Evolutionary conservation across 2,113 vertebrate species (phyloP).

Genomic region (Gasterosteus nipponicus): DNA sequence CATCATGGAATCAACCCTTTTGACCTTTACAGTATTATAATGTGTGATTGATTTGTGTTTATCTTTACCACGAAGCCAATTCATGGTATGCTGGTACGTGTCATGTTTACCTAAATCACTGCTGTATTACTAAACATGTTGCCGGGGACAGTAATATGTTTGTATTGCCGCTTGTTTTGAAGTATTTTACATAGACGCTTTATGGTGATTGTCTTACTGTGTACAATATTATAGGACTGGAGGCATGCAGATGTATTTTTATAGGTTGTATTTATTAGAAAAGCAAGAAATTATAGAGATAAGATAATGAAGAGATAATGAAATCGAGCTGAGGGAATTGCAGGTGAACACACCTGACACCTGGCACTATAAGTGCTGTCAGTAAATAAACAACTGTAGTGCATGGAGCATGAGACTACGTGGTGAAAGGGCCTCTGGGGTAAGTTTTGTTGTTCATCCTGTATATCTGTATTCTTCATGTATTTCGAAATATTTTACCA

Average conservation of each 20-base stretch:
- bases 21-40: background rate
- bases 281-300: too few relatives aligned
- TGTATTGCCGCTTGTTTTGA: background rate
- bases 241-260: too few relatives aligned
- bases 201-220: too few relatives aligned
- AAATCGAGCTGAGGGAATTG: background rate
- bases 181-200: too few relatives aligned
- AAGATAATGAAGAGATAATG: slow-evolving; percentile 1
- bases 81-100: background rate
- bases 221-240: too few relatives aligned
- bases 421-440: background rate
- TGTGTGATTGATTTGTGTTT: background rate
- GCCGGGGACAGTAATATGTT: background rate
- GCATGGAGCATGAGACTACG: background rate
- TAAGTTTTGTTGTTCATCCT: background rate
- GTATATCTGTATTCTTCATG: background rate
- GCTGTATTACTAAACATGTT: background rate
- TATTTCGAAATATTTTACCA: background rate
- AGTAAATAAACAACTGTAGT: too few relatives aligned
- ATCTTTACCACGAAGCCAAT: background rate
- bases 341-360: background rate
- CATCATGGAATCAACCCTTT: slow-evolving; percentile 16
- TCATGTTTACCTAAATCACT: background rate
- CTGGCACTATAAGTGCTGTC: too few relatives aligned
- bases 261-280: background rate